These are phyloP conservation scores for Thermophis baileyi DNA, from an alignment of 2,113 vertebrate species.

Conservation along the genomic window DNA sequence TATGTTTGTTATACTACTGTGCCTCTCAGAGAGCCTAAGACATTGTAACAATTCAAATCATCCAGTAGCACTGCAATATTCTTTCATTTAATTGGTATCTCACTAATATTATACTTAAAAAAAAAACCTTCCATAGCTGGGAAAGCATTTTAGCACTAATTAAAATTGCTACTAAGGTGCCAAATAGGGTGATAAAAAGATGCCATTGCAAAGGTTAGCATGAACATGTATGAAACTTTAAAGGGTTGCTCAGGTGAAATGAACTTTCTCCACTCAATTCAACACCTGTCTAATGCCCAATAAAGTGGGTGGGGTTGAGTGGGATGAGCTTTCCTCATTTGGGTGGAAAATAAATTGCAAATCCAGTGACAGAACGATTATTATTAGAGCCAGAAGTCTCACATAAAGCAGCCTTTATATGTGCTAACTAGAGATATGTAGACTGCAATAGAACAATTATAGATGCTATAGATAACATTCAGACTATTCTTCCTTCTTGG, in stretches of 20 bases:
- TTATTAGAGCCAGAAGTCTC: not conserved
- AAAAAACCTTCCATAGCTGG: not conserved
- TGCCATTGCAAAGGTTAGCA: not conserved
- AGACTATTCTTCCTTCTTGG: not conserved
- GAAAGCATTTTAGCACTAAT: not conserved
- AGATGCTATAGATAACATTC: not conserved
- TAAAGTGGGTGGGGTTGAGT: not conserved
- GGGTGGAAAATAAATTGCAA: not conserved
- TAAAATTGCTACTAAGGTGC: not conserved
- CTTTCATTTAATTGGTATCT: not conserved
- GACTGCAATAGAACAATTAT: not conserved
- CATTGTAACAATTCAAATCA: not conserved
- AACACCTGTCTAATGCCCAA: not conserved
- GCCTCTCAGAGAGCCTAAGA: not conserved
- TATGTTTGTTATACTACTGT: not conserved
- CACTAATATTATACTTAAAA: not conserved
- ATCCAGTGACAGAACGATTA: not conserved
- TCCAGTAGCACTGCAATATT: not conserved
- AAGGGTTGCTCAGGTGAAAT: not conserved
- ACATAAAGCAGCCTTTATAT: not conserved
- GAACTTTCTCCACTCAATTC: not conserved
- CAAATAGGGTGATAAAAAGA: not conserved
- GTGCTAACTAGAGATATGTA: not conserved
- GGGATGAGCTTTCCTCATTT: not conserved
- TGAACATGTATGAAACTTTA: not conserved